phyloP scores from a whole-genome alignment of 1,140 invertebrate species.

The Zaprionus taronus region DNA sequence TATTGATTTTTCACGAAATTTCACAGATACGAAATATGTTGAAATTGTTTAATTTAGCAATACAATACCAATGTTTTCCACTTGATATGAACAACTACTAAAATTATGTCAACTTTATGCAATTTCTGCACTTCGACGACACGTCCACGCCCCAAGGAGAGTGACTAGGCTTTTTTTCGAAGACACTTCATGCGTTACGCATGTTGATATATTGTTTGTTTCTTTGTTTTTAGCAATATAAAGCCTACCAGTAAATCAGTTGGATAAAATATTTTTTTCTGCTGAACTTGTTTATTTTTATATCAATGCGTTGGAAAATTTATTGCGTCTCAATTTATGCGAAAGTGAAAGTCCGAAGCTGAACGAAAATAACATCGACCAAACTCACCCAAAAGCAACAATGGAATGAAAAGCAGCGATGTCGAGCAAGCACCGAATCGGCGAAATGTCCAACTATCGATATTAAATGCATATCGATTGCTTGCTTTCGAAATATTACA shows the following conservation, averaged over 20 bases:
- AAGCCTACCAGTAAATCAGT: constrained; percentile 28
- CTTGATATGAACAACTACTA: constrained; percentile 29
- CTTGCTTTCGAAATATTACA: neutral
- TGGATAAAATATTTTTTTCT: constrained; percentile 19
- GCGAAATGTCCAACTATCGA: neutral
- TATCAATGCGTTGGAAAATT: constrained; percentile 23
- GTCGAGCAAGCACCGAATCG: neutral
- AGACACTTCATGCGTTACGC: constrained; percentile 32
- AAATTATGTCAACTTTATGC: constrained; percentile 39
- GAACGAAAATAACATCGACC: constrained; percentile 41
- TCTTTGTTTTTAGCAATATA: constrained; percentile 16
- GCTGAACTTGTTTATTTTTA: constrained; percentile 23
- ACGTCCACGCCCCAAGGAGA: constrained; percentile 49
- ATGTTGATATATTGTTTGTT: constrained; percentile 1
- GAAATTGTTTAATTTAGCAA: constrained; percentile 21
- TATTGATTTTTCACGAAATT: constrained; percentile 63
- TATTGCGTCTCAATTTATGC: constrained; percentile 47
- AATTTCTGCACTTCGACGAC: constrained; percentile 46
- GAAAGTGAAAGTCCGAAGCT: constrained; percentile 45
- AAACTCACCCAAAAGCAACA: constrained; percentile 55
- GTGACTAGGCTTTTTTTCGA: constrained; percentile 27
- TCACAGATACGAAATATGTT: constrained; percentile 43
- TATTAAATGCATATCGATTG: neutral
- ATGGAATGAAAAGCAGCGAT: constrained; percentile 37
- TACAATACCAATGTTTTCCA: constrained; percentile 42